Base-by-base conservation (phyloP, 2,797 vertebrate genomes). In the Sebastiscus albofasciatus region DNA sequence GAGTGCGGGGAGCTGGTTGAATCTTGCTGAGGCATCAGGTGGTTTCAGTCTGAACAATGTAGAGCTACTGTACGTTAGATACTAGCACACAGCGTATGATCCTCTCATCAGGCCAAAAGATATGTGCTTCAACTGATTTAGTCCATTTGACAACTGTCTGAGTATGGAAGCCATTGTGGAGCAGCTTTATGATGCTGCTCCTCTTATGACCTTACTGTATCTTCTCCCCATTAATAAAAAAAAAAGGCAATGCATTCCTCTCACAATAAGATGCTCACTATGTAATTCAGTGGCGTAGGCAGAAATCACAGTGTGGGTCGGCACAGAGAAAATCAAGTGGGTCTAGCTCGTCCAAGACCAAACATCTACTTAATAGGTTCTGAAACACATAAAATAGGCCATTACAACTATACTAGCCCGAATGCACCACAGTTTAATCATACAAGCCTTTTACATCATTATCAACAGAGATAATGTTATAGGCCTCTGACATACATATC, bases 31-130 rank as follows among this genome's bases (percentile, higher is more conserved):
- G 46, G 46, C 46, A 49, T 49, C 46, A 49, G 46, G 46, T 49
- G 29, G 20, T 46, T 60, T 59, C 13, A 20, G 4, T 59, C 36
- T 81, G 27, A 42, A 8, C 13, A 55, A 9, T 14, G 22, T 27
- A 33, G 26, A 61, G n/a, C 29, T 60, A 46, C 24, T 20, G 18
- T 49, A 20, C 18, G 46, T 49, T 49, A 33, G 2, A 26, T 27
- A 26, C 62, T 16, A 24, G 20, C 46, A 59, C 31, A 14, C 14
- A 64, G 24, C 4, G 10, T 1, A 11, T 64, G 69, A 72, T 74
- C 31, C 26, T 77, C 65, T 75, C 29, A 60, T 59, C 8, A 39
- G 72, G 59, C 73, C 59, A 70, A 65, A 58, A 67, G n/a, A 79
- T 31, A 56, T 55, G 22, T n/a, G n/a, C 14, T 67, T 34, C 18